Base-by-base conservation (phyloP, 2,113 vertebrate genomes). In the Cephalopterus ornatus region DNA sequence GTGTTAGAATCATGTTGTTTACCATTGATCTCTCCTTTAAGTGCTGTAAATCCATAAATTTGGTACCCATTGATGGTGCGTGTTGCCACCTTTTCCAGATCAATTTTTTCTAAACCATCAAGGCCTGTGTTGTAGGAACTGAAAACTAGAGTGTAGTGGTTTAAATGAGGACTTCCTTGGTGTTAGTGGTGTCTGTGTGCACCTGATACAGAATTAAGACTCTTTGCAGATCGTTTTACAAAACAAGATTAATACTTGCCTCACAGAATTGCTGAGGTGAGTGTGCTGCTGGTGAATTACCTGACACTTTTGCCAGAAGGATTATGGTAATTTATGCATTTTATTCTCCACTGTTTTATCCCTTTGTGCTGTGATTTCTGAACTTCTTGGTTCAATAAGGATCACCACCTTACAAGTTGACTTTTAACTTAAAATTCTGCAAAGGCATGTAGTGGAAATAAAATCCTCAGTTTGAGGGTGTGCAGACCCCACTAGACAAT, bases 401-500 rank as follows among this genome's bases (percentile, higher is more conserved):
- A 23, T 84, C 46, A 27, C 18, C 13, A 62, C 35, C 12, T 89
- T 49, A 66, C 4, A 20, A 23, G 0, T 3, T 46, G 63, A 46
- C 35, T 76, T 87, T 32, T 50, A 66, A 33, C 24, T 82, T 63
- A 41, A 66, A 76, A 44, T 83, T 52, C 35, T n/a, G 17, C 33
- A 61, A 49, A 84, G 17, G 11, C 42, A 8, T 5, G 9, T 37
- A 65, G 26, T 16, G 42, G 27, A 79, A 83, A 70, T 62, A 24
- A 76, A 76, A 12, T 53, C 24, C 32, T 27, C 7, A 2, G 20
- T 74, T 12, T 47, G 56, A 35, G 44, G 49, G 2, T 41, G 63
- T 37, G 16, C 67, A 84, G 79, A n/a, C 5, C 16, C 14, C 49
- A 2, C 18, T 13, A 30, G 73, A 16, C 32, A 4, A 0, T 0